phyloP scores from a whole-genome alignment of 2,888 invertebrate genomes.

The Argyresthia goedartella region DNA sequence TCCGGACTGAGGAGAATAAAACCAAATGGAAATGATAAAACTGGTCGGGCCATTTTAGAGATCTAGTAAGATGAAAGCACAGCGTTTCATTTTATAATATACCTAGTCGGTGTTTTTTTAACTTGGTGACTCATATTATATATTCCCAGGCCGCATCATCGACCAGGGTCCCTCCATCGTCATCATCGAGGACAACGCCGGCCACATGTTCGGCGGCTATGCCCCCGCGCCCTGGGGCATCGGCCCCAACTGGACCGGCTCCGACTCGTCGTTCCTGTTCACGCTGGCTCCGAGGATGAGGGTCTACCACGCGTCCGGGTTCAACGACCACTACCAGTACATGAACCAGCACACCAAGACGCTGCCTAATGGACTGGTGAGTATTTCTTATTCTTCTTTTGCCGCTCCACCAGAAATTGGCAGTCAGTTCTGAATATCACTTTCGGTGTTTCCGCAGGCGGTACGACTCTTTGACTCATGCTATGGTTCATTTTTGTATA shows the following conservation, averaged over 20 bases:
- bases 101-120: no score
- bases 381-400: no score
- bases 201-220: constrained; percentile 92
- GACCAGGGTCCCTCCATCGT: constrained; percentile 87
- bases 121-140: no score
- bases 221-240: constrained; percentile 84
- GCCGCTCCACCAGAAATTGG: neutral
- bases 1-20: no score
- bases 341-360: constrained; percentile 93
- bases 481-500: no score
- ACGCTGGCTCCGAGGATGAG: constrained; percentile 85
- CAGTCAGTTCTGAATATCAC: no score
- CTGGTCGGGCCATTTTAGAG: no score
- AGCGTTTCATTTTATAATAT: no score
- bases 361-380: constrained; percentile 91
- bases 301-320: constrained; percentile 82
- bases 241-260: constrained; percentile 82
- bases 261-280: constrained; percentile 86
- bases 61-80: no score
- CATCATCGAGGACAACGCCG: constrained; percentile 84
- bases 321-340: constrained; percentile 93
- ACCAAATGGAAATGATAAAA: no score
- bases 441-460: no score
- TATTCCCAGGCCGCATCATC: constrained; percentile 77
- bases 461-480: no score